A percentile compares a stretch with the other conserved stretches of the same genome.
Evolutionary conservation across 2,113 vertebrate genomes (phyloP).

Genomic region (Castor canadensis): DNA sequence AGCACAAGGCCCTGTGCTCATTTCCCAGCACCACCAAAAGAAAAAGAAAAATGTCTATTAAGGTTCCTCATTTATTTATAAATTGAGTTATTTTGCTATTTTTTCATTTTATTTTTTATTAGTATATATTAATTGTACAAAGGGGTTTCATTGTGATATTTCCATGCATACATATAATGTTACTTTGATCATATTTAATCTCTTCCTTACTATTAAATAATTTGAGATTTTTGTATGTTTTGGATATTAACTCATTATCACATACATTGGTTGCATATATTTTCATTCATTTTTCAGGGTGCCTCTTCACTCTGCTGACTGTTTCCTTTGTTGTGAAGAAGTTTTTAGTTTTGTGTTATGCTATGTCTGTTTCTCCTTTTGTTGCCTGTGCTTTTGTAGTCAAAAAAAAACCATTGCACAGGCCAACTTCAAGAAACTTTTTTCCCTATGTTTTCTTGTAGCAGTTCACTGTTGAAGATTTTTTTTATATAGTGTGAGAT

Average conservation of each 20-base stretch:
- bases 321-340: background rate
- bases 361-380: background rate
- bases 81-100: background rate
- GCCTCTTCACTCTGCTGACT: background rate
- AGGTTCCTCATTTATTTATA: background rate
- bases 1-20: too few relatives aligned
- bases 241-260: background rate
- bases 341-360: background rate
- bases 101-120: background rate
- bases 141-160: too few relatives aligned
- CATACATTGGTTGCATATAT: background rate
- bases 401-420: background rate
- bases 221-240: background rate
- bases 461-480: background rate
- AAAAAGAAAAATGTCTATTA: too few relatives aligned
- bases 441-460: background rate
- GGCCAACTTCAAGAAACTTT: background rate
- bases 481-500: background rate
- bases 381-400: background rate
- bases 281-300: background rate
- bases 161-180: too few relatives aligned
- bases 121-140: too few relatives aligned
- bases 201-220: too few relatives aligned
- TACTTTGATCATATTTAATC: too few relatives aligned
- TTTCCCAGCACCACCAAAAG: too few relatives aligned